Conservation (phyloP, 2,797 vertebrate species). For the Lepilemur septentrionalis region DNA sequence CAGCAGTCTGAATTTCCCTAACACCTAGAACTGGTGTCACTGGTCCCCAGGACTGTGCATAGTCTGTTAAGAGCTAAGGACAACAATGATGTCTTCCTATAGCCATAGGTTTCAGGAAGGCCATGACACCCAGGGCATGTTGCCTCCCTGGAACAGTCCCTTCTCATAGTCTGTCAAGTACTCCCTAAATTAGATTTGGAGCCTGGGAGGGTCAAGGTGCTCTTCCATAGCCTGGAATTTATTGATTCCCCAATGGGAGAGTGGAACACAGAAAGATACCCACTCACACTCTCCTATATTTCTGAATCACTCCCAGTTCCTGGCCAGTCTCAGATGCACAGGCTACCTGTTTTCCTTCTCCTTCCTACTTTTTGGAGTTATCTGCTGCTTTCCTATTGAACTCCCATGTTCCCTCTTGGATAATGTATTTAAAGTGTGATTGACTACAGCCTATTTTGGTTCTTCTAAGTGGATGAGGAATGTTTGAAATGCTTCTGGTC, state of each 20-base stretch:
- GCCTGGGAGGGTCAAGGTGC: neutral
- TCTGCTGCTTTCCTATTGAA: neutral
- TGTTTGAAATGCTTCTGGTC: neutral
- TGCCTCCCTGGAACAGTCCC: neutral
- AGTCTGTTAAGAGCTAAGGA: neutral
- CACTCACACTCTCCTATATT: neutral
- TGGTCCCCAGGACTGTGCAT: neutral
- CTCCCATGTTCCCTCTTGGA: neutral
- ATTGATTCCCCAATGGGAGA: neutral
- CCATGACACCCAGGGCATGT: neutral
- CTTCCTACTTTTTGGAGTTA: neutral
- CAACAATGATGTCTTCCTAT: neutral
- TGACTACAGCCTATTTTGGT: neutral
- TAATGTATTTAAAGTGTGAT: neutral
- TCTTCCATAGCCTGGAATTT: neutral
- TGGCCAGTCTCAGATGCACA: neutral
- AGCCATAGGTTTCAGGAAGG: neutral
- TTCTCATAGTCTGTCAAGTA: neutral
- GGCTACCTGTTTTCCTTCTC: neutral
- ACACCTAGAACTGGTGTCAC: neutral
- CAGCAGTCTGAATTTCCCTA: neutral
- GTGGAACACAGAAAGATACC: neutral
- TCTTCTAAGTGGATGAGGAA: neutral
- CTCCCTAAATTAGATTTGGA: neutral
- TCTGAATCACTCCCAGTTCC: neutral